Evolutionary conservation across 1,140 invertebrate species (phyloP), one percentile per base, ranked within the genome.

Genomic region (Phymastichus coffea): DNA sequence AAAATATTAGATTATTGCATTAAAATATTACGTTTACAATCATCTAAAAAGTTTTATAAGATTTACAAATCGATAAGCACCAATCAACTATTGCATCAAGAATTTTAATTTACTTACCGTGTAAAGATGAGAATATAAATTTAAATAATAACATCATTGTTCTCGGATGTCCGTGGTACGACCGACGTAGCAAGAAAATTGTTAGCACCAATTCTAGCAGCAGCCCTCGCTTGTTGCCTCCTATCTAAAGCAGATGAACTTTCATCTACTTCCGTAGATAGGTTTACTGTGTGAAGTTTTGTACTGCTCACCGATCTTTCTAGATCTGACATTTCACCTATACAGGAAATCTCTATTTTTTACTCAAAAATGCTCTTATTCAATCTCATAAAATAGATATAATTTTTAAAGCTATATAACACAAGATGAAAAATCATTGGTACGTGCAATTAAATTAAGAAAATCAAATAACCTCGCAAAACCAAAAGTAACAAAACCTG

Each of bases 271-370:
- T 72, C 71, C 6, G 46, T 46, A 48, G 68, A 73, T 30, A 76
- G 63, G 49, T 65, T 73, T 10, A 77, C 65, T 1, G 70, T 75
- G 41, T 73, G 69, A 4, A 70, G 70, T 25, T 72, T 72, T 1
- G 70, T 75, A 54, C 73, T 78, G 61, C 71, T 76, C n/a, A 67
- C 63, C 2, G 76, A 77, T 54, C 61, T 65, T 30, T 79, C 74
- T 14, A 74, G 44, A 41, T 75, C 70, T 0, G 71, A 65, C 40
- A 67, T 43, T 63, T 76, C 76, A 40, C 75, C 77, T 80, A 17
- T 23, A 33, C 28, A 68, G 57, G 19, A 57, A 57, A 38, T 7
- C 40, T 57, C 37, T 56, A 41, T 51, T 0, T 23, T 26, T 48
- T 40, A 38, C 25, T 26, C 19, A 30, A 37, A 37, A 37, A 37